Evolutionary conservation across 2,888 invertebrate species (phyloP), one percentile per base, ranked within the genome.

Genomic region (Stenoptilia bipunctidactyla): DNA sequence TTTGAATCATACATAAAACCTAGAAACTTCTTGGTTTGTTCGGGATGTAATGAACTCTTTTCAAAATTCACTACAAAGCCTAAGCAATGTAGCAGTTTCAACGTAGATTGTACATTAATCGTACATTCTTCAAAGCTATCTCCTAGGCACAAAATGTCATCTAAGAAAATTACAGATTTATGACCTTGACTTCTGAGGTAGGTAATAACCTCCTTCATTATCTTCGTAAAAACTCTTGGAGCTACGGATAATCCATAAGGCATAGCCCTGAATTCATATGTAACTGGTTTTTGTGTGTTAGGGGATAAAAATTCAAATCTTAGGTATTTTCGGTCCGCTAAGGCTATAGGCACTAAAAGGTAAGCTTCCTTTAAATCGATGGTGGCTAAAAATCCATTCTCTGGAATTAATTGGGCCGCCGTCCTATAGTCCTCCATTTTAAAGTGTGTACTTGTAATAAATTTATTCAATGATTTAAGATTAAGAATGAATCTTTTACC

Each of bases 31-130:
- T 44, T 46, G 9, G 36, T 8, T 15, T 40, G 15, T 25, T 27
- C 1, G 0, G 42, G 39, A 25, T 34, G 0, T 15, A 47, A 20
- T 6, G 1, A 9, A 40, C 48, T 46, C 36, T 51, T 49, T 6
- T 48, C 34, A 8, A 36, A 40, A 34, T 51, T 49, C 4, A 47
- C 30, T 4, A 51, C 15, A 13, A 48, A 51, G 1, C 48, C 51
- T 20, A 51, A 15, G 15, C 41, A 33, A 20, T 41, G 10, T 6
- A 49, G 15, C 20, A 47, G 13, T 27, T 12, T 13, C 1, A 43
- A 2, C 3, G 43, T 46, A 12, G 39, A 36, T 25, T 42, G 33
- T 4, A 48, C 38, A 27, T 48, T 45, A 6, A 13, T n/a, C 8
- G 27, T 8, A 20, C 45, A 48, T 13, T 46, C 40, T 1, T 40